Evolutionary conservation across 2,888 invertebrate species (phyloP).

Genomic region (Chrysodeixis includens): DNA sequence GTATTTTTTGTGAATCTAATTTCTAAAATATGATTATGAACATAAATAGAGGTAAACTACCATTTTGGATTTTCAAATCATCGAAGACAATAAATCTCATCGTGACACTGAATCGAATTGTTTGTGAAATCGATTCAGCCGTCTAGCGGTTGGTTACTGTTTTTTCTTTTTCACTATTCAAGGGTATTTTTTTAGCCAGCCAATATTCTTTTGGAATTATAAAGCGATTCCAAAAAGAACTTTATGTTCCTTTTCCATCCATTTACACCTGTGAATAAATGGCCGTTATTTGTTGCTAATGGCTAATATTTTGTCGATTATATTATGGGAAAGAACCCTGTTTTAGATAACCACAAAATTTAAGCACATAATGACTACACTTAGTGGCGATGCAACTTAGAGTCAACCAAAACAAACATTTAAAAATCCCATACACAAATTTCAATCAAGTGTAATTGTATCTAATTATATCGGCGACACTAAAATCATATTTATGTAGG

Average conservation of each 20-base stretch:
- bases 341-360: neutral
- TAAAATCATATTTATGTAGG: conserved; percentile 53
- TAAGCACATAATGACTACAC: neutral
- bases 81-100: conserved; percentile 20
- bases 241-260: conserved; percentile 12
- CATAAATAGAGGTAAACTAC: neutral
- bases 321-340: conserved; percentile 3
- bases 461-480: conserved; percentile 34
- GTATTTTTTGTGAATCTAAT: neutral
- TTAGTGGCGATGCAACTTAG: conserved; percentile 30
- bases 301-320: neutral
- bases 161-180: conserved; percentile 15
- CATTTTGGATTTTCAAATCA: conserved; percentile 28
- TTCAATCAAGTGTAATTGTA: conserved; percentile 36
- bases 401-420: conserved; percentile 39
- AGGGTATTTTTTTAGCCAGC: neutral
- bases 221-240: neutral
- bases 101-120: conserved; percentile 32
- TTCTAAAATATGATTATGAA: neutral
- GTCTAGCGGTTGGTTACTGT: neutral
- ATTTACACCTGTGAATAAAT: conserved; percentile 15
- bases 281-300: conserved; percentile 17
- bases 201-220: neutral
- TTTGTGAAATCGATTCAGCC: conserved; percentile 18
- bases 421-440: conserved; percentile 13